phyloP scores from a whole-genome alignment of 2,113 vertebrate species.

The Danio rerio region DNA sequence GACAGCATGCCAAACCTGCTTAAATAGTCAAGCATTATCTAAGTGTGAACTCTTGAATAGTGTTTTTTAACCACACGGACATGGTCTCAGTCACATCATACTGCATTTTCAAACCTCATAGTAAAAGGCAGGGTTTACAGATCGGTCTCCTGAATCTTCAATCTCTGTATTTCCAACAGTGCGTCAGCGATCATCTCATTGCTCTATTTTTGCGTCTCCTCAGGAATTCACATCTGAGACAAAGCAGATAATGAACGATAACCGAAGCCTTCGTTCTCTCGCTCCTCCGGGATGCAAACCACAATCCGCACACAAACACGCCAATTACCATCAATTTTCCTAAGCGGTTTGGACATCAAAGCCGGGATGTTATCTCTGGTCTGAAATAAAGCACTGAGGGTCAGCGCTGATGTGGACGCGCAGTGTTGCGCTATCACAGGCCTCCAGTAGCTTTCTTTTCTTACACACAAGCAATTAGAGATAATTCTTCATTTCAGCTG shows the following conservation, averaged over 20 bases:
- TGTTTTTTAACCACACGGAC: no score
- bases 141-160: background rate
- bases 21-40: no score
- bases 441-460: constrained; percentile 77
- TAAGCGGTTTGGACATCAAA: constrained; percentile 81
- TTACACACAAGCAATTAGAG: constrained; percentile 78
- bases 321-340: constrained; percentile 81
- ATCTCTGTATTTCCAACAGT: background rate
- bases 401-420: constrained; percentile 73
- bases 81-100: no score
- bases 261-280: background rate
- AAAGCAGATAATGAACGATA: background rate
- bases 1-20: no score
- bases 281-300: constrained; percentile 58
- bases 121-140: no score
- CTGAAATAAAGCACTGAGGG: constrained; percentile 79
- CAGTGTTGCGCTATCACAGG: constrained; percentile 71
- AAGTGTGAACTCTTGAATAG: no score
- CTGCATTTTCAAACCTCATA: no score
- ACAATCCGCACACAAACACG: constrained; percentile 77
- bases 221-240: constrained; percentile 67
- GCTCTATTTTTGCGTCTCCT: constrained; percentile 71
- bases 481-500: constrained; percentile 82
- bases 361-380: constrained; percentile 72
- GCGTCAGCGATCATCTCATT: background rate